Evolutionary conservation across 2,888 invertebrate species (phyloP), one percentile per base, ranked within the genome.

Genomic region (Hemaris fuciformis): DNA sequence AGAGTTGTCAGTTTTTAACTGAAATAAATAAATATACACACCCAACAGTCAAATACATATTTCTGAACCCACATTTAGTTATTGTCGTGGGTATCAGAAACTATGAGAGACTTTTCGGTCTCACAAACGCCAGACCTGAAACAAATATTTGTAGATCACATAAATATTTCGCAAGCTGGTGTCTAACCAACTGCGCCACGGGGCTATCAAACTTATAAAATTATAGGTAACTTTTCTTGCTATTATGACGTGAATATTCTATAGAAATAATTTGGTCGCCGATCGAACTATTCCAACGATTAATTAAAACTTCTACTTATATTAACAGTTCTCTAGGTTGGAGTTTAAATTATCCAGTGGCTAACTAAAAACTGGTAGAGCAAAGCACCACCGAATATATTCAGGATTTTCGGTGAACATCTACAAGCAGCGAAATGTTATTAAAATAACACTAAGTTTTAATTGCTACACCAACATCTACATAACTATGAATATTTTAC

Each of bases 261-360:
- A 18, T 27, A 4, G 5, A 4, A 23, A 57, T n/a, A n/a, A 41
- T 23, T 41, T 20, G 13, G 1, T n/a, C 22, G 13, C 34, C 34
- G 8, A 34, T 23, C n/a, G 20, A 41, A 57, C 38, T 57, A 34
- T 22, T 13, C 34, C 22, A 57, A 57, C 23, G 0, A 23, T 38
- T 57, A 57, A 57, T 38, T 22, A 57, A 38, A 57, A 57, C 34
- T 38, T 57, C 10, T 57, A 64, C 73, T 70, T 71, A 77, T 82
- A 42, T 67, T 71, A 6, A 71, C 64, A 20, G 71, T 72, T 64
- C 69, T 71, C 59, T 80, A 81, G 8, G 75, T 75, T 10, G 76
- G 69, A 2, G 75, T 77, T 57, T 80, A 81, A 38, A 79, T 70
- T 61, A 78, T 76, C 80, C 79, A 81, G 6, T 68, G 73, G 43